Conservation (phyloP, 2,797 vertebrate species). For the Sylvia borin region DNA sequence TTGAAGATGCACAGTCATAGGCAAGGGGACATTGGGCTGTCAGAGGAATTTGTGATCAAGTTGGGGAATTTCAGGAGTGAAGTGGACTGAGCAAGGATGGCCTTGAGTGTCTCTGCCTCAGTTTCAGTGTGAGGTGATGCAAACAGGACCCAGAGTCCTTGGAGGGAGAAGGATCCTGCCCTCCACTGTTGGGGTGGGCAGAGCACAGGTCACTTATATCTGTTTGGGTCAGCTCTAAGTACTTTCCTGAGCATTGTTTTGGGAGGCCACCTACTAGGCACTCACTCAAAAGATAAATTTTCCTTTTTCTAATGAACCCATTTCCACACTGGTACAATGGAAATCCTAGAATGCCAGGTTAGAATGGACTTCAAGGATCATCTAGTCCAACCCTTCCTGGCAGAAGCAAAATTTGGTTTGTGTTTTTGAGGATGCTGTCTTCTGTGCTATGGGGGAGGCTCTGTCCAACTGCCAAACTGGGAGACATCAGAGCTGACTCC, state of each 20-base stretch:
- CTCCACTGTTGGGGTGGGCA: background rate
- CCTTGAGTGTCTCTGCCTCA: background rate
- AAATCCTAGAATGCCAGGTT: background rate
- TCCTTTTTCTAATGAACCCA: background rate
- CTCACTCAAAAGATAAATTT: background rate
- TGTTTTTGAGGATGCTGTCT: background rate
- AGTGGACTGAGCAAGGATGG: background rate
- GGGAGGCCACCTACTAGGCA: background rate
- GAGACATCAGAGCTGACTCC: background rate
- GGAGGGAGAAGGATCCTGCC: background rate
- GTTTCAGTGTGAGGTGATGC: background rate
- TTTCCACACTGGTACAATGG: background rate
- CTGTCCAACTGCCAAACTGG: background rate
- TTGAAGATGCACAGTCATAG: background rate
- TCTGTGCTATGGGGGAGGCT: rapidly evolving
- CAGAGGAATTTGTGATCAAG: background rate
- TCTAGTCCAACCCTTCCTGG: background rate
- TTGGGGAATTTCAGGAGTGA: background rate
- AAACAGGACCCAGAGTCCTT: background rate
- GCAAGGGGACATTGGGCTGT: background rate
- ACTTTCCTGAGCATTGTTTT: background rate
- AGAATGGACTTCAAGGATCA: background rate
- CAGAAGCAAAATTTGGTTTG: background rate
- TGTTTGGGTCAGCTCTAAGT: background rate
- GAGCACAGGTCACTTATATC: background rate